These are phyloP conservation scores for Gavialis gangeticus DNA, from an alignment of 2,113 vertebrate genomes.

Conservation along the genomic window DNA sequence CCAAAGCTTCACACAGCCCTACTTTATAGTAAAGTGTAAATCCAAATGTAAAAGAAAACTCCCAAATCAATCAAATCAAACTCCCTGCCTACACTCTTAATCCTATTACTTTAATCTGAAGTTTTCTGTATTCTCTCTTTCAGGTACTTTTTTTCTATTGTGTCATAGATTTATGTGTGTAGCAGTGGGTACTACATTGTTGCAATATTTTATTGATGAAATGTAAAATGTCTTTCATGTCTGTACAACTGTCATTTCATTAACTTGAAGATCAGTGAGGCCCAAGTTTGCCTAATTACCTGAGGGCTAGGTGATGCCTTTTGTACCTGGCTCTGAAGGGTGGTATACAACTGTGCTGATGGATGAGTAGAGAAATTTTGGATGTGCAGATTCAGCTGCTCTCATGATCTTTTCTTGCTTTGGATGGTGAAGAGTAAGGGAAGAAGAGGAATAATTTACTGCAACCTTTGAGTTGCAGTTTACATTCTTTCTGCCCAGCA, in stretches of 20 bases:
- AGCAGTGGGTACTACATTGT: background rate
- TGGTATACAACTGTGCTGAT: background rate
- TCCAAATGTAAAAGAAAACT: background rate
- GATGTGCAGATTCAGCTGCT: accelerated
- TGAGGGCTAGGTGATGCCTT: background rate
- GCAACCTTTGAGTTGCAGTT: background rate
- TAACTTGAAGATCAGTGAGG: background rate
- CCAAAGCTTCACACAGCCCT: too few species aligned
- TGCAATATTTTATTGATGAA: background rate
- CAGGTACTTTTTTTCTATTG: background rate
- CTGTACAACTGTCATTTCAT: background rate
- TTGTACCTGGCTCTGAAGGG: background rate
- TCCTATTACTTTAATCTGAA: background rate
- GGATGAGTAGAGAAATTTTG: background rate
- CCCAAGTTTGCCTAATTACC: background rate
- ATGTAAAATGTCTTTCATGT: background rate
- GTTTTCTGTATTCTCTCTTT: background rate
- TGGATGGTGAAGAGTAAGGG: accelerated
- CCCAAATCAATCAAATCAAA: background rate
- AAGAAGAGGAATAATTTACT: accelerated
- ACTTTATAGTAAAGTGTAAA: background rate
- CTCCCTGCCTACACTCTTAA: background rate
- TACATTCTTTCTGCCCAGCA: background rate
- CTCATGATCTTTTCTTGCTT: background rate
- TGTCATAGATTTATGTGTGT: background rate